Base-by-base conservation (phyloP, 2,888 invertebrate species). In the Syrphus vitripennis region DNA sequence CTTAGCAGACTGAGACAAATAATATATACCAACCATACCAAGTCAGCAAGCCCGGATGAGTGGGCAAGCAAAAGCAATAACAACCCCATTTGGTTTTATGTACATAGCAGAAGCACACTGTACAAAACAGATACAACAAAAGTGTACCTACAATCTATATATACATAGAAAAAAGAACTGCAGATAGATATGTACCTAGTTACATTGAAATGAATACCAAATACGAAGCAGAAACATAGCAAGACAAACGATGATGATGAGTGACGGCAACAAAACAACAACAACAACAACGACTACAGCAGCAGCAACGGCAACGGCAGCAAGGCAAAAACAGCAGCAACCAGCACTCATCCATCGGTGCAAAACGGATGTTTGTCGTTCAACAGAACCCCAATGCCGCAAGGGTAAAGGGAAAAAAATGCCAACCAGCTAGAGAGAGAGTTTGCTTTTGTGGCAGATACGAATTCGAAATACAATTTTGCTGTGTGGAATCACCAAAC, bases 351-450 rank as follows among this genome's bases (percentile, higher is more conserved):
- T 71, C 59, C 21, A 80, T 71, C 59, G 76, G 75, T 80, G 72
- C 76, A 76, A 72, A 86, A 74, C 82, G 86, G 86, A 86, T 86
- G 86, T 82, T 86, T 86, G 81, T 53, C 55, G 81, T 81, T 81
- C 76, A 69, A 70, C 67, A 1, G 10, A 50, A 48, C 34, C 21
- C 16, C n/a, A 24, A 9, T 77, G 69, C 67, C 69, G 31, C 72
- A 72, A 72, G 77, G 77, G 77, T 48, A 50, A 71, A 61, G 74
- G 82, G 86, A 69, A 57, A 42, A n/a, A 59, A 83, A 74, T 50
- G 71, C 63, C 50, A 67, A 48, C 65, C 31, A n/a, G 10, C 40
- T 12, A 34, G 14, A 59, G 55, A 31, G n/a, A 63, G 65, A 45
- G 45, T 42, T 29, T 4, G 21, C 31, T 48, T 83, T 76, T 65